Conservation (phyloP, 2,888 invertebrate species). For the Eristalinus aeneus region DNA sequence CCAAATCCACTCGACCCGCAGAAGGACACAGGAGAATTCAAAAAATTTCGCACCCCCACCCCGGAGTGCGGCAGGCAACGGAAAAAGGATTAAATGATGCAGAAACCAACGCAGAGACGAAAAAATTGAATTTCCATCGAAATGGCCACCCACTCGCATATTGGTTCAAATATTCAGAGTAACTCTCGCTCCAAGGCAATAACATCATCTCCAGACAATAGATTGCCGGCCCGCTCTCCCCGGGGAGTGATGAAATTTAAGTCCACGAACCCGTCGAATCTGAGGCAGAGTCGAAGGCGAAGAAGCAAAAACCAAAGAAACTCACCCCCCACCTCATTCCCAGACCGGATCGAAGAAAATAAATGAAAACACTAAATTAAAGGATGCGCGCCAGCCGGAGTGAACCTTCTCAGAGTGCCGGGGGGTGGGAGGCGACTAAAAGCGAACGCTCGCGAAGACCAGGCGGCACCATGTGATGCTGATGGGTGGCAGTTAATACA, state of each 20-base stretch:
- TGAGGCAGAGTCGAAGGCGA: constrained; percentile 32
- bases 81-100: constrained; percentile 48
- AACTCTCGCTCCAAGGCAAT: constrained; percentile 32
- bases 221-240: constrained; percentile 14
- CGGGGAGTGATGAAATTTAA: constrained; percentile 49
- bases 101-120: constrained; percentile 26
- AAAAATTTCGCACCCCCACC: no score
- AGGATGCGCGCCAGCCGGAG: constrained; percentile 66
- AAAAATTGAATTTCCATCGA: constrained; percentile 64
- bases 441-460: constrained; percentile 24
- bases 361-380: constrained; percentile 71
- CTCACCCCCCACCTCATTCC: neutral
- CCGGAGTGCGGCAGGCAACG: neutral
- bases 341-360: constrained; percentile 59
- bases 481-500: constrained; percentile 80
- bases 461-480: constrained; percentile 77
- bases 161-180: constrained; percentile 60
- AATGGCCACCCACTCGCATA: constrained; percentile 57
- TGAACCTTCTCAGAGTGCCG: neutral
- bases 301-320: neutral
- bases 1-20: neutral
- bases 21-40: neutral
- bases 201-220: constrained; percentile 61
- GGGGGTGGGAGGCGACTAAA: neutral
- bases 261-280: constrained; percentile 23